Base-by-base conservation (phyloP, 2,113 vertebrate species). In the Vombatus ursinus region DNA sequence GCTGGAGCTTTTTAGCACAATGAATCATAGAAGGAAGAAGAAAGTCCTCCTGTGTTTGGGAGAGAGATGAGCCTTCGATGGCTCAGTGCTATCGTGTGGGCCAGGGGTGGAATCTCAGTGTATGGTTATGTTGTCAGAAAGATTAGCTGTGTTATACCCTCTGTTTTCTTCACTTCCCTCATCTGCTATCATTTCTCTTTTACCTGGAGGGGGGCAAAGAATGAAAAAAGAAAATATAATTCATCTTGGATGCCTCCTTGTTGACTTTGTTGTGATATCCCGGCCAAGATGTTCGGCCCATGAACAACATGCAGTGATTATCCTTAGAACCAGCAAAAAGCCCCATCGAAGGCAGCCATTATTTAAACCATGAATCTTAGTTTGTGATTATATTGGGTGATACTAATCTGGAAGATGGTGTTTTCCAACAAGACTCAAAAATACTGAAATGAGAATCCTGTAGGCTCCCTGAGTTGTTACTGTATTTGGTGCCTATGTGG, bases 361-460 rank as follows among this genome's bases (percentile, higher is more conserved):
- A 96, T 97, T 94, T 98, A 97, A 97, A 93, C 28, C 91, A 14
- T 94, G 94, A 95, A 84, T 95, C 94, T 96, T 97, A 94, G 77
- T 97, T 94, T 93, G 50, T 84, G 31, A 93, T 96, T 97, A 49
- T 91, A 95, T 8, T 96, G 95, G 48, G 54, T 97, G 93, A 84
- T 95, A 53, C 5, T 96, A 96, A 96, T 97, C 96, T 96, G 9
- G 0, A 1, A 52, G 89, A 50, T 96, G 94, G 93, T 97, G 92
- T 96, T 98, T 98, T 97, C n/a, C 84, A 92, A 48, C 68, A 84
- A 97, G 96, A 98, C 97, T 98, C 97, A 97, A 94, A 97, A 97
- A 19, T 47, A 94, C 84, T 91, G 77, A 93, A 61, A 96, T 44
- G 44, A 96, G 97, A 97, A 96, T 57, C 97, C 97, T 1, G n/a